Conservation (phyloP, 2,113 vertebrate species). For the Semicossyphus pulcher region DNA sequence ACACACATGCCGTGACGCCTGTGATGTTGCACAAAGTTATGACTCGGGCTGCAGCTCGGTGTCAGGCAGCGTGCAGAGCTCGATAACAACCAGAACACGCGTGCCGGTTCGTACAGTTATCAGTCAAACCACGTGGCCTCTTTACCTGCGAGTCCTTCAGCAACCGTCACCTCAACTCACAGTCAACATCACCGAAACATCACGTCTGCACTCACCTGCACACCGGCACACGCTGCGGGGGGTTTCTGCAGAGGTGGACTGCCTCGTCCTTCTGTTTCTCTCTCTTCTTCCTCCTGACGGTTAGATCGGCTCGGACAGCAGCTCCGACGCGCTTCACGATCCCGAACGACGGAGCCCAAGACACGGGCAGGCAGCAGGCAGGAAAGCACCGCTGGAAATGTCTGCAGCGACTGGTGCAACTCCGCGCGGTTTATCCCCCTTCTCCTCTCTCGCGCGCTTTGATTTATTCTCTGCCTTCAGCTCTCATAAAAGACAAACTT, state of each 20-base stretch:
- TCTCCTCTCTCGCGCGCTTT: not conserved
- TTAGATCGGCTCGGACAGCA: constrained; percentile 4
- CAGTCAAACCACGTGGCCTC: constrained; percentile 55
- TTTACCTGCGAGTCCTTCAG: constrained; percentile 30
- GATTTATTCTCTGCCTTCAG: not conserved
- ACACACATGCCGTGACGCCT: constrained; percentile 18
- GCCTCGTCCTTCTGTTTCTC: not conserved
- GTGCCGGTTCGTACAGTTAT: not conserved
- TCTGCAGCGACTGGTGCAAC: constrained; percentile 21
- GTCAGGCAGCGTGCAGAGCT: not conserved
- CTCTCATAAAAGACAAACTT: constrained; percentile 44
- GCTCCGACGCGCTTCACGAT: constrained; percentile 38
- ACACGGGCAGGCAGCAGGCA: not conserved
- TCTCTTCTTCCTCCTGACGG: not conserved
- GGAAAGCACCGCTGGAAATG: constrained; percentile 10
- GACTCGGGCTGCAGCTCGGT: constrained; percentile 2
- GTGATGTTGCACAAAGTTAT: constrained; percentile 44
- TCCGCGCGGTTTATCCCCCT: not conserved
- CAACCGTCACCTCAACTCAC: constrained; percentile 18
- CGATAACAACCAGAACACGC: not conserved
- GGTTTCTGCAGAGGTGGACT: not conserved
- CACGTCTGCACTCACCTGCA: constrained; percentile 63
- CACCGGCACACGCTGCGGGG: constrained; percentile 4
- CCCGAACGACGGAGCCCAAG: not conserved
- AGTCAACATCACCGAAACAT: constrained; percentile 4